phyloP scores from a whole-genome alignment of 92 coral and sea anemone genomes.

The Montipora capitata region DNA sequence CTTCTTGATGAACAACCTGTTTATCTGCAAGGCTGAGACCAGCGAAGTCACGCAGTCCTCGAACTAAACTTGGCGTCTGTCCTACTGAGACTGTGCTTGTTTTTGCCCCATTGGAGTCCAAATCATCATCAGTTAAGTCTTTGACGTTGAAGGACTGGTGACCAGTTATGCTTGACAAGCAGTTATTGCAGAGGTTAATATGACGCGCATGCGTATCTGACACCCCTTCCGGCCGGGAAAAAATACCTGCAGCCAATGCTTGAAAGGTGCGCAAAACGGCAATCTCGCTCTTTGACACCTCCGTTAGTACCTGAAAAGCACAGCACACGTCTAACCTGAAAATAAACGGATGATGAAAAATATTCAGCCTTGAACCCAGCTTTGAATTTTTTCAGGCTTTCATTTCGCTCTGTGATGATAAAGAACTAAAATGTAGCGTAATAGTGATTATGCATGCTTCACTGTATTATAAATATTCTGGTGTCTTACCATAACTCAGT shows the following conservation, averaged over 20 bases:
- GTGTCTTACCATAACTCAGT: slow-evolving; percentile 82
- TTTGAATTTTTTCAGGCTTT: too few species aligned
- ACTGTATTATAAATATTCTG: not conserved
- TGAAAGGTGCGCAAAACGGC: slow-evolving; percentile 88
- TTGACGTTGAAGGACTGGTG: slow-evolving; percentile 48
- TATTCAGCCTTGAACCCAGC: too few species aligned
- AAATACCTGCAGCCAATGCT: slow-evolving; percentile 86
- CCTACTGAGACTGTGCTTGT: slow-evolving; percentile 37
- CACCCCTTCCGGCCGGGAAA: slow-evolving; percentile 81
- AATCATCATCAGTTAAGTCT: slow-evolving; percentile 23
- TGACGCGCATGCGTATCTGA: slow-evolving; percentile 89
- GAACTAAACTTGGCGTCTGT: slow-evolving; percentile 89
- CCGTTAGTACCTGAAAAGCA: slow-evolving; percentile 89
- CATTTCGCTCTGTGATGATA: too few species aligned
- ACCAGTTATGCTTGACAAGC: slow-evolving; percentile 80
- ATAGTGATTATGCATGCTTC: not conserved
- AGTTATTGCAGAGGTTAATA: slow-evolving; percentile 80
- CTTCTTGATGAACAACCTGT: slow-evolving; percentile 21
- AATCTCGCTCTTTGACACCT: slow-evolving; percentile 82
- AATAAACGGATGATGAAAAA: too few species aligned
- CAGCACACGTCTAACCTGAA: slow-evolving; percentile 88
- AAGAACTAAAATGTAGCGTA: too few species aligned
- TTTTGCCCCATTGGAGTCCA: slow-evolving; percentile 3
- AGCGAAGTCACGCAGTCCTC: slow-evolving; percentile 87
- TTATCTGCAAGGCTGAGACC: slow-evolving; percentile 54